Conservation (phyloP, 1,140 invertebrate genomes). For the Drosophila ficusphila region DNA sequence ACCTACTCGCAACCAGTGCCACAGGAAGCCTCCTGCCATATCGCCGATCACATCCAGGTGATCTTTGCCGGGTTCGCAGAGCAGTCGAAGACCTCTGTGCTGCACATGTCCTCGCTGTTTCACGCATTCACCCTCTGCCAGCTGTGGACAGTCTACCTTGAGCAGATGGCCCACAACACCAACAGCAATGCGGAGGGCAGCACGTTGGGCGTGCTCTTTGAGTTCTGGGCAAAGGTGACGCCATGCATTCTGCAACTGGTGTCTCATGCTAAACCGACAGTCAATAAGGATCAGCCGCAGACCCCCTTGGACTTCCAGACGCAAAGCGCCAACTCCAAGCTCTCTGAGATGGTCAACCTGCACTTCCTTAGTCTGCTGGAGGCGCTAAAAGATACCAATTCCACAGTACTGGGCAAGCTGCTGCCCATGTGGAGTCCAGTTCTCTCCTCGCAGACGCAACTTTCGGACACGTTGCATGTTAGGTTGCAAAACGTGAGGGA, state of each 20-base stretch:
- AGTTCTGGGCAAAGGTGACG: slow-evolving; percentile 99
- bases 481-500: slow-evolving; percentile 95
- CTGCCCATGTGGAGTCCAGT: slow-evolving; percentile 96
- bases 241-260: slow-evolving; percentile 97
- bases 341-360: slow-evolving; percentile 98
- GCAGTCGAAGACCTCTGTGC: slow-evolving; percentile 94
- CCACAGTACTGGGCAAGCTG: slow-evolving; percentile 94
- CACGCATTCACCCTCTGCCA: slow-evolving; percentile 93
- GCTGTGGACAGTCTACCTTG: slow-evolving; percentile 99
- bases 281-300: slow-evolving; percentile 54
- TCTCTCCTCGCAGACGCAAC: slow-evolving; percentile 92
- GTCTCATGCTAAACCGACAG: slow-evolving; percentile 94
- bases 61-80: slow-evolving; percentile 98
- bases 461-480: slow-evolving; percentile 95
- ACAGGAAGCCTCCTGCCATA: slow-evolving; percentile 96
- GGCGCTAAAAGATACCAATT: slow-evolving; percentile 97
- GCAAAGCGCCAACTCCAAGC: slow-evolving; percentile 84
- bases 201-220: slow-evolving; percentile 94
- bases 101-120: slow-evolving; percentile 96
- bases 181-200: slow-evolving; percentile 89
- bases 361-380: slow-evolving; percentile 98
- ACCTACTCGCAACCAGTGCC: slow-evolving; percentile 94
- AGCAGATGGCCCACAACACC: slow-evolving; percentile 90
- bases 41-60: slow-evolving; percentile 98
- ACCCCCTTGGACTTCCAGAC: slow-evolving; percentile 59